Evolutionary conservation across 2,113 vertebrate species (phyloP), one percentile per base, ranked within the genome.

Genomic region (Colossoma macropomum): DNA sequence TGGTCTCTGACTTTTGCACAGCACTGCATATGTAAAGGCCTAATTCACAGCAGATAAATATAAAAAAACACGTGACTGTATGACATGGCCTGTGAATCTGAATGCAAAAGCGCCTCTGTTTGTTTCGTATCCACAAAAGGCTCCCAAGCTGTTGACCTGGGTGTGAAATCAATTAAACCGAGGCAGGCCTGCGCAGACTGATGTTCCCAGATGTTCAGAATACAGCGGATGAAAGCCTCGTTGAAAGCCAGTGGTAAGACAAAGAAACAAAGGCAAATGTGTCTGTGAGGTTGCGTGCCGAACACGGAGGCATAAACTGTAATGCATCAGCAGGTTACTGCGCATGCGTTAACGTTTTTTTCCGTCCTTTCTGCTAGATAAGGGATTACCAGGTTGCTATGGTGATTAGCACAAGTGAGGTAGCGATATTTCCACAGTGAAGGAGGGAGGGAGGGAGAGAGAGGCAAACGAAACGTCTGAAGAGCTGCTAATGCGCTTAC

Each of bases 341-440:
- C 23, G 62, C 71, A 62, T 45, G 72, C 9, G 50, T 52, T 68
- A 19, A 25, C 25, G 54, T 38, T 69, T 84, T 80, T 92, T 59
- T 4, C n/a, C 59, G 10, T 62, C 59, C 12, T 90, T 89, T 86
- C 87, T 92, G 90, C 92, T 91, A 73, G 72, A 79, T 79, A 90
- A 90, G 90, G 90, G 91, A 93, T 94, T 93, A 92, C 90, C 88
- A 86, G 89, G 91, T 93, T 94, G 92, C 93, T 92, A 93, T 93
- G 92, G 92, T 90, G 90, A 93, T 93, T 92, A 91, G 91, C 90
- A 87, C 86, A 88, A 88, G 90, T 85, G 88, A 92, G 89, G 89
- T 88, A 91, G 86, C 89, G 85, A 90, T 87, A 79, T 90, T 82
- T 89, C 90, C 89, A 85, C 73, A 66, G 90, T 88, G 7, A 27